These are phyloP conservation scores for Oxyura jamaicensis DNA, from an alignment of 2,113 vertebrate species.

Conservation along the genomic window DNA sequence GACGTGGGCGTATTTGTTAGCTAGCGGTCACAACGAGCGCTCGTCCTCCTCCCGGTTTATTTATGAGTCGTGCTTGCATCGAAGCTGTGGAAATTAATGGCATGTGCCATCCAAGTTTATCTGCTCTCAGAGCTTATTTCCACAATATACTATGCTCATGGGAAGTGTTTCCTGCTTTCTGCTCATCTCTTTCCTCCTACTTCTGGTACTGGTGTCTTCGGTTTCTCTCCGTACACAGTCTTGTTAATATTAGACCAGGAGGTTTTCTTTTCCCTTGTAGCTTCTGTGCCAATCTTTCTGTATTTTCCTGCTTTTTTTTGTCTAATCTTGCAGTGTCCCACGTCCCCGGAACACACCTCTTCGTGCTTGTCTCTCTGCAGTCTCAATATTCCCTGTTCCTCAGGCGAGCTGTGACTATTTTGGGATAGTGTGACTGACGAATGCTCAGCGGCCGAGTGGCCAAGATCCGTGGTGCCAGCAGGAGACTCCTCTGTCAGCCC, in stretches of 20 bases:
- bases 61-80: slow-evolving; percentile 4
- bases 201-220: neutral
- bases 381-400: neutral
- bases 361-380: neutral
- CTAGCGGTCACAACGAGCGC: neutral
- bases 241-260: neutral
- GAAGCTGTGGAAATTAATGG: slow-evolving; percentile 30
- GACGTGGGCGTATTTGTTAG: neutral
- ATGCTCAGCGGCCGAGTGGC: neutral
- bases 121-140: slow-evolving; percentile 27
- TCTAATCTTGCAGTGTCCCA: neutral
- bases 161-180: slow-evolving; percentile 31
- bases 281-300: neutral
- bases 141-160: neutral
- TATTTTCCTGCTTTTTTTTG: slow-evolving; percentile 4
- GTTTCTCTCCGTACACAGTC: neutral
- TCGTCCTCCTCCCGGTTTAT: slow-evolving; percentile 7
- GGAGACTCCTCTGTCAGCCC: neutral
- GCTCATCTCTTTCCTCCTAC: neutral
- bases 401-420: slow-evolving; percentile 28
- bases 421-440: slow-evolving; percentile 36
- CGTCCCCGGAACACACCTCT: neutral
- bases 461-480: neutral
- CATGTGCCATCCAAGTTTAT: slow-evolving; percentile 5
- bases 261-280: neutral